Percentiles rank a stretch among this genome's conserved stretches.
Conservation (phyloP, 2,113 vertebrate genomes). For the Colistium nudipinnis region DNA sequence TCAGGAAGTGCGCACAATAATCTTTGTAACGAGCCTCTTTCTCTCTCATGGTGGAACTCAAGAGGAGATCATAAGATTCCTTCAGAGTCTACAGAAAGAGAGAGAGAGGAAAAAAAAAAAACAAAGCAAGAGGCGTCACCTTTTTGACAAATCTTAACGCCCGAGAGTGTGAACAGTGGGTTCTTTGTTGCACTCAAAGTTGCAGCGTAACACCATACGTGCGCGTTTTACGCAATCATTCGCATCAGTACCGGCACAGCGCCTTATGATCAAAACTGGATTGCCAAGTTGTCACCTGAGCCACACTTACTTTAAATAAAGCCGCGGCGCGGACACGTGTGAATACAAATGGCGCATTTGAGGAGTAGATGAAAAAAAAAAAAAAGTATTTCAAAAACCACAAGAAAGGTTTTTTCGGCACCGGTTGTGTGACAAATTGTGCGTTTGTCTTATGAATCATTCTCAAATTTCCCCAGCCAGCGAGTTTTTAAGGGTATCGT, state of each 20-base stretch:
- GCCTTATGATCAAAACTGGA: constrained; percentile 64
- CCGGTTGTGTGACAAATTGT: constrained; percentile 73
- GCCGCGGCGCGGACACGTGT: constrained; percentile 61
- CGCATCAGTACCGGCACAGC: constrained; percentile 40
- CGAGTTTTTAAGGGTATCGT: constrained; percentile 82
- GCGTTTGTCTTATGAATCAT: constrained; percentile 84
- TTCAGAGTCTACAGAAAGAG: constrained; percentile 31
- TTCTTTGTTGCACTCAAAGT: constrained; percentile 58
- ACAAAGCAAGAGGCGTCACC: constrained; percentile 20
- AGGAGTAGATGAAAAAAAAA: constrained; percentile 72
- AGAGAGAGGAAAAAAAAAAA: constrained; percentile 7
- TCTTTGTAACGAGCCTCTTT: constrained; percentile 73
- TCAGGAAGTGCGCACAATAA: constrained; percentile 74
- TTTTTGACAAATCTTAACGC: constrained; percentile 23
- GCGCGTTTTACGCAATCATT: constrained; percentile 50
- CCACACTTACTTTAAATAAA: constrained; percentile 80
- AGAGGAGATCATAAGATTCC: constrained; percentile 43
- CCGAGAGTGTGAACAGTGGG: constrained; percentile 18
- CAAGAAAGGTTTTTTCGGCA: constrained; percentile 81
- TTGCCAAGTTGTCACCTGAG: constrained; percentile 72
- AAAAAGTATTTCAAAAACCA: constrained; percentile 80
- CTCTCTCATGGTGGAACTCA: constrained; percentile 44
- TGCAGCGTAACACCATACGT: constrained; percentile 42
- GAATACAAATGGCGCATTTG: constrained; percentile 77
- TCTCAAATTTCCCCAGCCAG: constrained; percentile 81